Evolutionary conservation across 2,888 invertebrate genomes (phyloP).

Genomic region (Strigamia transsilvanica): DNA sequence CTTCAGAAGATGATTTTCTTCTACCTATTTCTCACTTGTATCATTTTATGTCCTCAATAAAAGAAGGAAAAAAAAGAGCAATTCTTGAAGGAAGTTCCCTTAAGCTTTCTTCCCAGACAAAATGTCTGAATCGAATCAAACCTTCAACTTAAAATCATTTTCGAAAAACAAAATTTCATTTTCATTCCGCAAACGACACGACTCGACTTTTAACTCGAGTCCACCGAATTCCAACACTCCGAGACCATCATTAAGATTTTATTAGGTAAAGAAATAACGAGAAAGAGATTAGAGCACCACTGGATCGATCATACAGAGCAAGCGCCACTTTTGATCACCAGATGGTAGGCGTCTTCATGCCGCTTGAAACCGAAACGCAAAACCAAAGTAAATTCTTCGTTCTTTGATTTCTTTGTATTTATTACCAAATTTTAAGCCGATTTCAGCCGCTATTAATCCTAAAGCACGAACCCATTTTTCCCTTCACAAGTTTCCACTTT

Average conservation of each 20-base stretch:
- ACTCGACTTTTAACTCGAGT: not conserved
- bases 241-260: conserved; percentile 26
- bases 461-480: not conserved
- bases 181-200: conserved; percentile 1
- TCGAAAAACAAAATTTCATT: conserved; percentile 23
- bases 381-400: not conserved
- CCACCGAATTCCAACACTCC: not conserved
- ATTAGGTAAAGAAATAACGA: conserved; percentile 37
- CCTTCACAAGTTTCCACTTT: not conserved
- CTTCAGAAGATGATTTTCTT: conserved; percentile 34
- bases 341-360: conserved; percentile 39
- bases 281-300: conserved; percentile 17
- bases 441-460: not conserved
- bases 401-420: not conserved
- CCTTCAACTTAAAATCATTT: conserved; percentile 7
- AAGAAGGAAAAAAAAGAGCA: not conserved
- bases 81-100: conserved; percentile 17
- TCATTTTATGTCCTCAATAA: conserved; percentile 35
- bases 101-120: conserved; percentile 18
- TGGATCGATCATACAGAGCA: not conserved
- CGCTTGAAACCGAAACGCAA: not conserved
- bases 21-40: conserved; percentile 16
- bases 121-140: conserved; percentile 29
- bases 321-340: conserved; percentile 36
- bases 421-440: conserved; percentile 34